Base-by-base conservation (phyloP, 2,113 vertebrate species). In the Microtus ochrogaster region DNA sequence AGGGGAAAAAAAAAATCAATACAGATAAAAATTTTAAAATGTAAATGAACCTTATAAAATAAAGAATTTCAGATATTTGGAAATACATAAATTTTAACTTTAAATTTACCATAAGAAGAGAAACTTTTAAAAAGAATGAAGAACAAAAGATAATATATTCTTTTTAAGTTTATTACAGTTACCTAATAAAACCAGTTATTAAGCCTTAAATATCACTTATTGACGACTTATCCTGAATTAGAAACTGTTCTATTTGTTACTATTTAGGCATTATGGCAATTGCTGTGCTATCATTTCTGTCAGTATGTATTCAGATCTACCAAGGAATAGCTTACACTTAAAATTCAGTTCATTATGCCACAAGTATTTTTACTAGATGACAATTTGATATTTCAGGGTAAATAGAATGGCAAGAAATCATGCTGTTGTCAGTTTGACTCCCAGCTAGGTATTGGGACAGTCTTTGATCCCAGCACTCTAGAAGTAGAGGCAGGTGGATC, bases 141-240 rank as follows among this genome's bases (percentile, higher is more conserved):
- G n/a, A 82, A 82, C 8, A 26, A 61, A 61, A 14, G 5, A 11
- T 26, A 3, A 83, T 17, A 30, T 77, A 44, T 76, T 12, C n/a
- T 73, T 4, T 94, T 77, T 70, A 24, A n/a, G 65, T 81, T 86
- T 93, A 30, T 44, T 14, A 74, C 6, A 73, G 17, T 3, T 36
- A 78, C 79, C 41, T 55, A 90, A 55, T 85, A 85, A 90, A 90
- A 86, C 70, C 13, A 78, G 4, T 70, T 90, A 70, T 52, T 85
- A 72, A 26, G 10, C 5, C 2, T 39, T 82, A 13, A 26, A 12
- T 68, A 90, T 11, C 52, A 63, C 30, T 47, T 92, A 30, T 39
- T 88, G 44, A n/a, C 30, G 47, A 11, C 8, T 22, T 92, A 36
- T 44, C 47, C 41, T 85, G 61, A 8, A 65, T 26, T 36, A 47